These are phyloP conservation scores for Adoxophyes honmai DNA, from an alignment of 1,140 invertebrate genomes.

Conservation along the genomic window DNA sequence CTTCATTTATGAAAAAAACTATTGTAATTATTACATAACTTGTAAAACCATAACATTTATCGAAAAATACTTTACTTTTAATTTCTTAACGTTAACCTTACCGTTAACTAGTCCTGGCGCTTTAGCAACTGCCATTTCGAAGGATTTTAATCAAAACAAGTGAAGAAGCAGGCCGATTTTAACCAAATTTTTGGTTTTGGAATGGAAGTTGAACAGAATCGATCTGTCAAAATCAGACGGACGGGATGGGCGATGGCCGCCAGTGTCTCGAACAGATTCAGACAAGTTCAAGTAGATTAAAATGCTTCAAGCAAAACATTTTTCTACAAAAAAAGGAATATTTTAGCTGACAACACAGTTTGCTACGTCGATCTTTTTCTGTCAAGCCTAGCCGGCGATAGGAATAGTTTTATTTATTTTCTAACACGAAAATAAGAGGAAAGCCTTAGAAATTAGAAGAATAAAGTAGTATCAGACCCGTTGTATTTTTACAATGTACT, in stretches of 20 bases:
- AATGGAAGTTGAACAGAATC: conserved; percentile 28
- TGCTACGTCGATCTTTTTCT: conserved; percentile 53
- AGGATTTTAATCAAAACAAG: conserved; percentile 54
- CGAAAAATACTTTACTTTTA: too few species aligned
- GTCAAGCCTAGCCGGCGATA: conserved; percentile 37
- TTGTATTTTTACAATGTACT: conserved; percentile 27
- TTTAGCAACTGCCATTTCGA: conserved; percentile 54
- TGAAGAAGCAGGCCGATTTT: conserved; percentile 27
- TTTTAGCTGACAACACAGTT: conserved; percentile 26
- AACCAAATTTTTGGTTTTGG: conserved; percentile 41
- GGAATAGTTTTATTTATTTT: conserved; percentile 10
- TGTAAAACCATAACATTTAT: conserved; percentile 19
- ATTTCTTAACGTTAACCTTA: conserved; percentile 30
- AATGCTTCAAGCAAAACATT: too few species aligned
- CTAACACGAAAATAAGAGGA: conserved; percentile 5
- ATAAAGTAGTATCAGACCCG: neutral
- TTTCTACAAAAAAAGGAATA: too few species aligned
- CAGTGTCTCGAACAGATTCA: conserved; percentile 13
- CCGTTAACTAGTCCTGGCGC: conserved; percentile 50
- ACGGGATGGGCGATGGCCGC: conserved; percentile 3
- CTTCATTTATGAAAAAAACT: conserved; percentile 8
- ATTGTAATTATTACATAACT: conserved; percentile 39
- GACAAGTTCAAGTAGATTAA: neutral
- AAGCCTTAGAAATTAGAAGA: neutral
- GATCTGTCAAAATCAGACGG: conserved; percentile 20